Conservation (phyloP, 1,140 invertebrate genomes). For the Zaprionus africanus region DNA sequence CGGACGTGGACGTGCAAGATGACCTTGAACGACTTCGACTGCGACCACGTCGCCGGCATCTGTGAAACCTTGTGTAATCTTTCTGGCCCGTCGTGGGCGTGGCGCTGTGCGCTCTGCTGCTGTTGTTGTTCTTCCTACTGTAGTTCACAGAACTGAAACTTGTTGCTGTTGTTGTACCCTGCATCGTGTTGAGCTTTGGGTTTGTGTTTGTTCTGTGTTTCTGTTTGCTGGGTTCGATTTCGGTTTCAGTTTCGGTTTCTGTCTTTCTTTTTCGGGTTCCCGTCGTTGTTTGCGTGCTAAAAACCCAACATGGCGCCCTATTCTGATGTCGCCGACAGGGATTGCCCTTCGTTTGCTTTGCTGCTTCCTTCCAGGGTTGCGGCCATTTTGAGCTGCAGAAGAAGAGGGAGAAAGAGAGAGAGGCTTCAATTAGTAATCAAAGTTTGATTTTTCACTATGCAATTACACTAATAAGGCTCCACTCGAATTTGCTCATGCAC, state of each 20-base stretch:
- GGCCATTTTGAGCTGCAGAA: constrained; percentile 48
- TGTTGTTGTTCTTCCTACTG: constrained; percentile 24
- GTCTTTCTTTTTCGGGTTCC: constrained; percentile 1
- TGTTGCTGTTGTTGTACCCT: constrained; percentile 7
- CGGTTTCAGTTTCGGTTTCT: constrained; percentile 1
- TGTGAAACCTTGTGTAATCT: constrained; percentile 67
- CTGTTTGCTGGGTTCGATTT: not conserved
- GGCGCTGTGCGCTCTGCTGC: constrained; percentile 15
- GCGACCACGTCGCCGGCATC: constrained; percentile 56
- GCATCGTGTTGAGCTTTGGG: constrained; percentile 20
- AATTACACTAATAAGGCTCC: not conserved
- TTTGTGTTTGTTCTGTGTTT: constrained; percentile 7
- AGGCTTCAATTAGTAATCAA: constrained; percentile 1
- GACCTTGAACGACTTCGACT: constrained; percentile 40
- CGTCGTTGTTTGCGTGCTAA: constrained; percentile 34
- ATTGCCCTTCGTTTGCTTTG: constrained; percentile 37
- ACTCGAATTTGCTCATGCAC: not conserved
- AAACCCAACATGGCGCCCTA: constrained; percentile 45
- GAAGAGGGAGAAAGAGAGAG: not conserved
- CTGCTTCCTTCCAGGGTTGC: constrained; percentile 23
- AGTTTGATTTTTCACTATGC: not conserved
- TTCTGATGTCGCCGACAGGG: constrained; percentile 39
- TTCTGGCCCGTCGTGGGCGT: constrained; percentile 38
- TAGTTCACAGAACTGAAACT: constrained; percentile 35
- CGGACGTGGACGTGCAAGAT: not conserved